Base-by-base conservation (phyloP, 2,797 vertebrate genomes). In the Cyprinella venusta region DNA sequence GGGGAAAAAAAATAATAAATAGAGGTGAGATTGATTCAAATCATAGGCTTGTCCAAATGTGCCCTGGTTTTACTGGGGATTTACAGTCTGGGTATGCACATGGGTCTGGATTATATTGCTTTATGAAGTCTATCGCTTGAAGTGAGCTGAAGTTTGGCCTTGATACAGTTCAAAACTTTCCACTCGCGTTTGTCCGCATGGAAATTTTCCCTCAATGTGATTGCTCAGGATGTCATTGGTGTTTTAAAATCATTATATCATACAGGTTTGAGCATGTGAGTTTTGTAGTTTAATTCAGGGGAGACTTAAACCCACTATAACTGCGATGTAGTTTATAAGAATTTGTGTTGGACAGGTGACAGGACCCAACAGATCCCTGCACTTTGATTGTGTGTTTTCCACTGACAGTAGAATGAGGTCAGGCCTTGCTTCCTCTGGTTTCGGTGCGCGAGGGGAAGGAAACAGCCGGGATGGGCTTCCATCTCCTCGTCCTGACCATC, bases 341-440 rank as follows among this genome's bases (percentile, higher is more conserved):
- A 42, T 79, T 38, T 24, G 5, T 67, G 45, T 67, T 52, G 30
- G 59, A 79, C 24, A 30, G 38, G 63, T 61, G 64, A 64, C 76
- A 7, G 61, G 3, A 80, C 64, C 50, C 54, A 33, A 6, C 18
- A 71, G 42, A 50, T 56, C 56, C 45, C 50, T 33, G 33, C 3
- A 7, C 56, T 64, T 19, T 80, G 70, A 76, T 74, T 72, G 76
- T 40, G 79, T 71, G 70, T 64, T 85, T 76, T 65, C 30, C 15
- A 9, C 56, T 45, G 56, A 81, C 54, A n/a, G 36, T 76, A 69
- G 36, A 84, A 82, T 85, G 83, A 89, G 84, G 85, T 87, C 86
- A 89, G 69, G 24, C 54, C 79, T 26, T 38, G 82, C 82, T 78
- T 87, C 87, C 70, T 75, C 79, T 77, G 78, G 80, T 81, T 78